Evolutionary conservation across 2,797 vertebrate species (phyloP), one percentile per base, ranked within the genome.

Genomic region (Fundulus diaphanus): DNA sequence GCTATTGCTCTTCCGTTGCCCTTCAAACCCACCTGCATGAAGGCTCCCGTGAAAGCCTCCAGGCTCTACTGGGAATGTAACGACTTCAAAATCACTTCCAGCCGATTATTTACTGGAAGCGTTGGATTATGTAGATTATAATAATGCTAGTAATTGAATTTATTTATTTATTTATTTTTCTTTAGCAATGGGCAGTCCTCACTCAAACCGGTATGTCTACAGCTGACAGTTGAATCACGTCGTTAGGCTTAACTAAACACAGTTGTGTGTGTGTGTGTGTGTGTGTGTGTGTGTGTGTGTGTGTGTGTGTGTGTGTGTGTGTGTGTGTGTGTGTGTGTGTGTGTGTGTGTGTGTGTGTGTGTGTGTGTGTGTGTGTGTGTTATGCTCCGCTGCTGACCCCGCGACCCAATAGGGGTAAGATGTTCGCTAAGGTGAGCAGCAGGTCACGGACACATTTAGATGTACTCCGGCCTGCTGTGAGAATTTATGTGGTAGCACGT

Each of bases 221-320:
- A 70, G 71, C 78, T 92, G 87, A 74, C 90, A 84, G 88, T 88
- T 92, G 90, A 91, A 87, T 93, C 84, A 82, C 85, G 79, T 73
- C 89, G 91, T 92, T 88, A 72, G 82, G 81, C 84, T 89, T 93
- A 85, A 92, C 91, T 84, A 94, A 93, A 94, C 93, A 93, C 78
- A 73, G 85, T 82, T 84, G 81, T 82, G 84, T 88, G 88, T 86
- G 82, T 83, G 85, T 76, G 83, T 83, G 84, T 76, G 83, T 80
- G n/a, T n/a, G n/a, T n/a, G 67, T 91, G 72, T 73, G 73, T 84
- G n/a, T n/a, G n/a, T n/a, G n/a, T n/a, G 71, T 70, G 84, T 76
- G 77, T 82, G 51, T n/a, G n/a, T n/a, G n/a, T n/a, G n/a, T n/a
- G 67, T 91, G 72, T 73, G 73, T 84, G n/a, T n/a, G n/a, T n/a